Percentiles rank a stretch among this genome's conserved stretches.
Evolutionary conservation across 2,113 vertebrate species (phyloP).

Genomic region (Pogona vitticeps): DNA sequence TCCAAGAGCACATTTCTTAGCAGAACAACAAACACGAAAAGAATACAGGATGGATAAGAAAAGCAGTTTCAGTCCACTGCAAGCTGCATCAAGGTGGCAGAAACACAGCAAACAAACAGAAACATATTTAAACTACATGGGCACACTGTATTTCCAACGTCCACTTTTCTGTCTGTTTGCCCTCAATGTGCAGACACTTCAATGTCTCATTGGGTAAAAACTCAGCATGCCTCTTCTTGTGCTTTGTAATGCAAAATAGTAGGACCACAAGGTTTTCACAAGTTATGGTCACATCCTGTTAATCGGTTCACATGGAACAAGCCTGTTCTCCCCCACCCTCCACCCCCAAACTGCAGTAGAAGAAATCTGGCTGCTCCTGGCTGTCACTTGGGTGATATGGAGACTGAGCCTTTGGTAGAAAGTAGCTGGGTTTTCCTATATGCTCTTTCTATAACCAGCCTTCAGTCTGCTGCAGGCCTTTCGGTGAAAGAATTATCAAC

Average conservation of each 20-base stretch:
- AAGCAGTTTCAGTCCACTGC: constrained; percentile 8
- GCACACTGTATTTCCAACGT: not conserved
- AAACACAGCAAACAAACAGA: not conserved
- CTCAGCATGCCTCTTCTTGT: not conserved
- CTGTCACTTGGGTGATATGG: not conserved
- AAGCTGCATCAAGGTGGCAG: not conserved
- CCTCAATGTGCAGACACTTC: not conserved
- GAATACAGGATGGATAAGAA: constrained; percentile 22
- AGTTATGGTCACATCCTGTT: not conserved
- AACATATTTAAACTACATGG: not conserved
- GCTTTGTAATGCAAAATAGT: not conserved
- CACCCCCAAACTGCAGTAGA: not conserved
- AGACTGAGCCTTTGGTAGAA: not conserved
- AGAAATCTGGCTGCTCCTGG: not conserved
- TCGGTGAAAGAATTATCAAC: not conserved
- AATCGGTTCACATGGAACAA: not conserved
- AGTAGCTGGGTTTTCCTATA: not conserved
- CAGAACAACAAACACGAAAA: constrained; percentile 46
- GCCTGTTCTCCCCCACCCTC: too few relatives aligned
- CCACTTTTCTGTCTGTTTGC: not conserved
- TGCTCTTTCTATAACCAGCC: not conserved
- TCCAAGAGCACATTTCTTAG: constrained; percentile 44
- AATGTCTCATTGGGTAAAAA: not conserved
- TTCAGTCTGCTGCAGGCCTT: not conserved
- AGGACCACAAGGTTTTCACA: not conserved